Base-by-base conservation (phyloP, 2,113 vertebrate species). In the Heliornis fulica region DNA sequence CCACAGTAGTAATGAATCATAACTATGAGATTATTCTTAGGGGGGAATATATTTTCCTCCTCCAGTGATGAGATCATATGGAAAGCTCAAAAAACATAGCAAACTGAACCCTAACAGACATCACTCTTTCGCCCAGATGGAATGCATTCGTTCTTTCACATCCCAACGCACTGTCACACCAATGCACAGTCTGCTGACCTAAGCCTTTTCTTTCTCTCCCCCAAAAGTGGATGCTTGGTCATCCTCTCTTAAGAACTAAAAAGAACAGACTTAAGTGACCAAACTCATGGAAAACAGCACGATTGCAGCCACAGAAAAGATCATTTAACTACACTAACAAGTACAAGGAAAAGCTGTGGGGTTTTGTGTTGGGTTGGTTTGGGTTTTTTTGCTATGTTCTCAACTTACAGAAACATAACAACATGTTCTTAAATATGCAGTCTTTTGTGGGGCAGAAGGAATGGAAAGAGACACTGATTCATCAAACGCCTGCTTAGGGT, bases 1-100 rank as follows among this genome's bases (percentile, higher is more conserved):
- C n/a, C 87, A 94, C 83, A 90, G 94, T 97, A 96, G 95, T 97
- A 96, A 95, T 95, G 95, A 97, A 96, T 96, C 90, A 90, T 79
- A 53, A 54, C 26, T 25, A 82, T 50, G 85, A 89, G 92, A 93
- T 91, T 93, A 94, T 93, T 94, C 95, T 96, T 97, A 90, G 57
- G 95, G 88, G 94, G 93, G 92, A 97, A 88, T 80, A 95, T 85
- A 92, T 75, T 94, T 96, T 93, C 92, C 90, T 95, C 95, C 95
- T 96, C 90, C 94, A 93, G 90, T 85, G 85, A 95, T 97, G 96
- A 97, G 94, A 95, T 97, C 95, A 96, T 92, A 88, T 1, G 9
- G 74, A 96, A 95, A 93, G 85, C 90, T 96, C 90, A 91, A 93
- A 95, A 87, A 45, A 40, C 85, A 90, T 4, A 85, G 94, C 82